Evolutionary conservation across 2,113 vertebrate species (phyloP), one percentile per base, ranked within the genome.

Genomic region (Bubalus kerabau): DNA sequence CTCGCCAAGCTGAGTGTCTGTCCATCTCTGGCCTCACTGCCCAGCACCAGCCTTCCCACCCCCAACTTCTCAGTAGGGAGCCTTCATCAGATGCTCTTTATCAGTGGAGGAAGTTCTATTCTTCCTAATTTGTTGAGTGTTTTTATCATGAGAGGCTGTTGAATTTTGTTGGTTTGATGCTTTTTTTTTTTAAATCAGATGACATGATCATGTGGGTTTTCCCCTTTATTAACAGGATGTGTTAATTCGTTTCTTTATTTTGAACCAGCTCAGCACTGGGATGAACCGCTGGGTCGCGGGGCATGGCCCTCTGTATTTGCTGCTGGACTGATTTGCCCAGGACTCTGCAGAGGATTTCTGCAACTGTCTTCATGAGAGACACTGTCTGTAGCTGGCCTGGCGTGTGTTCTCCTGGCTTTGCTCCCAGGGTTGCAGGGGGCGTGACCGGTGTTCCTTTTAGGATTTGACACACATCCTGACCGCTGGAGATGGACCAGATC

Each of bases 291-390:
- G 23, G 21, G 36, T 11, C 2, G 2, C 2, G 46, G 9, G 32
- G 24, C 30, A 0, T 2, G 11, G 10, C 16, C 60, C 30, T 32
- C 17, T 87, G 43, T 43, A 3, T 40, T 1, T n/a, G 5, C 16
- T 28, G 50, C 71, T 11, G 30, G 54, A 50, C 23, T 60, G 1
- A 2, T n/a, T 50, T 40, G 71, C 48, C 57, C 11, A 1, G 30
- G 36, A 7, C n/a, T 94, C 26, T 40, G 15, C 48, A 8, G 24
- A 56, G 30, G 19, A 4, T 4, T 62, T 56, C 14, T 80, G 50
- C 23, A 5, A 7, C 13, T 36, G 9, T 67, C 5, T 26, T 23
- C 30, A 1, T 4, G 32, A 74, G 14, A 74, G 54, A 5, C 17
- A 2, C 43, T 40, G 3, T 32, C 43, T 50, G 46, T 19, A 26